Conservation (phyloP, 2,797 vertebrate genomes). For the Myotis pilosus region DNA sequence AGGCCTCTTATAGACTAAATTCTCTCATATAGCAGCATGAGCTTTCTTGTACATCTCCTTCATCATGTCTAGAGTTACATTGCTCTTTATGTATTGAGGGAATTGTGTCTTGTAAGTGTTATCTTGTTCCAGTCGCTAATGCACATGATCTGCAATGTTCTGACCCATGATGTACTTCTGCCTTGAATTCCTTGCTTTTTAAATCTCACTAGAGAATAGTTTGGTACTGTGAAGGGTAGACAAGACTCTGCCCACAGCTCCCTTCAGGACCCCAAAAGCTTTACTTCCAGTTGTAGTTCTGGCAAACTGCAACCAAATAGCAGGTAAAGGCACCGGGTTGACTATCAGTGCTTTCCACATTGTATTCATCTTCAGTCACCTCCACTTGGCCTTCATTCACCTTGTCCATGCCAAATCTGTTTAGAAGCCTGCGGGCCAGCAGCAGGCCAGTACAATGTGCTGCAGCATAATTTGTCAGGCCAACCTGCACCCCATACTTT, state of each 20-base stretch:
- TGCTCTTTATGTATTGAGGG: background rate
- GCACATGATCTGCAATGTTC: background rate
- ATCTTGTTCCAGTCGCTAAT: background rate
- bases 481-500: background rate
- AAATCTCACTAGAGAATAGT: background rate
- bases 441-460: background rate
- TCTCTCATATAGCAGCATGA: background rate
- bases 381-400: background rate
- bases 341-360: background rate
- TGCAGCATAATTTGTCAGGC: background rate
- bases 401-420: background rate
- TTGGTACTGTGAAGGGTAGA: background rate
- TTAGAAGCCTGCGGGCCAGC: background rate
- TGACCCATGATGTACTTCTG: background rate
- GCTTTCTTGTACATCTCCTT: background rate
- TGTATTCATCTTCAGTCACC: background rate
- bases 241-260: background rate
- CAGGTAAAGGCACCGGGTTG: background rate
- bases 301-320: background rate
- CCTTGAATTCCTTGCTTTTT: background rate
- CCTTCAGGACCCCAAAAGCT: background rate
- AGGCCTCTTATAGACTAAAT: background rate
- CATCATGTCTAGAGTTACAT: background rate
- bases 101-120: background rate
- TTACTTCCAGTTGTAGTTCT: background rate